Conservation (phyloP, 2,113 vertebrate species). For the Pseudorasbora parva region DNA sequence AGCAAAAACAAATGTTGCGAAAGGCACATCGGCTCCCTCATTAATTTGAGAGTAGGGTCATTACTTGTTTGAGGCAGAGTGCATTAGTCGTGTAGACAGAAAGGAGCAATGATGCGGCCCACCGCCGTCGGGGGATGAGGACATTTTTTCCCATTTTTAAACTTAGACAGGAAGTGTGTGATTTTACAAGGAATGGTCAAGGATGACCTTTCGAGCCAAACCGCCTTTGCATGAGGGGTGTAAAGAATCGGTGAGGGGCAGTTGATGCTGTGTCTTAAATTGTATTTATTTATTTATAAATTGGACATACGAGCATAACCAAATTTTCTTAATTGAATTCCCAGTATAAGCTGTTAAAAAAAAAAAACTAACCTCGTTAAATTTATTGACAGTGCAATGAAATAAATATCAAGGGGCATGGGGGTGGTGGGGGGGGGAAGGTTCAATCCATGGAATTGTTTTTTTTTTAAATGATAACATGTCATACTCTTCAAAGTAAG, state of each 20-base stretch:
- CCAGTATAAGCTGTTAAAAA: constrained; percentile 79
- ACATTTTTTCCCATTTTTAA: constrained; percentile 63
- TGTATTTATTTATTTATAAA: constrained; percentile 80
- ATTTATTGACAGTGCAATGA: constrained; percentile 94
- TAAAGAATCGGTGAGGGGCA: constrained; percentile 40
- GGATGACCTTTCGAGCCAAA: constrained; percentile 46
- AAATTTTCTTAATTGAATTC: constrained; percentile 84
- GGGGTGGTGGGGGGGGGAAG: constrained; percentile 77
- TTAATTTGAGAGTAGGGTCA: constrained; percentile 71
- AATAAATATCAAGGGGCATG: constrained; percentile 89
- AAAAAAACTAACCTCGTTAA: constrained; percentile 91
- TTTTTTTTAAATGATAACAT: constrained; percentile 82
- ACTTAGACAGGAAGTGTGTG: constrained; percentile 60
- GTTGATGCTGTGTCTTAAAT: constrained; percentile 77
- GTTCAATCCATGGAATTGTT: constrained; percentile 87
- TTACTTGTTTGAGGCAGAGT: constrained; percentile 72
- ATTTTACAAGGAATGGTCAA: constrained; percentile 51
- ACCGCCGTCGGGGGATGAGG: constrained; percentile 50
- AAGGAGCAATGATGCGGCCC: constrained; percentile 40
- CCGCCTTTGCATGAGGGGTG: constrained; percentile 48
- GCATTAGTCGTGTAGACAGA: constrained; percentile 71
- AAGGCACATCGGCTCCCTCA: constrained; percentile 67
- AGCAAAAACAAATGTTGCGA: constrained; percentile 61
- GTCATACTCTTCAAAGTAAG: constrained; percentile 73
- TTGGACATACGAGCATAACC: constrained; percentile 84